These are phyloP conservation scores for Tyrophagus putrescentiae DNA, from an alignment of 1,140 invertebrate species.

Conservation along the genomic window DNA sequence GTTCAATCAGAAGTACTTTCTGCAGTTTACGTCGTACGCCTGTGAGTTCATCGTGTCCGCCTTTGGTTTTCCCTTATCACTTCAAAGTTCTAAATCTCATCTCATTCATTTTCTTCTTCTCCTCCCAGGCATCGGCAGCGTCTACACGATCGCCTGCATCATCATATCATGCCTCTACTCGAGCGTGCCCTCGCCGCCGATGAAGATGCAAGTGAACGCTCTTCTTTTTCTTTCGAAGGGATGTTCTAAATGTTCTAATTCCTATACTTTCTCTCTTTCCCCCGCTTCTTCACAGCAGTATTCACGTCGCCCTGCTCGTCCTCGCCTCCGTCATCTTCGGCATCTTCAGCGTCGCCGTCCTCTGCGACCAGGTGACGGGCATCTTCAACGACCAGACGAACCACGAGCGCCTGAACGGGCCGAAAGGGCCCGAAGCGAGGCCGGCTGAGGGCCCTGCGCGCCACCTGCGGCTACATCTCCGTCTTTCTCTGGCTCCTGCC, in stretches of 20 bases:
- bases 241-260: neutral
- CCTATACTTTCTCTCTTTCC: neutral
- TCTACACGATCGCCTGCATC: neutral
- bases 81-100: neutral
- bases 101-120: neutral
- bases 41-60: too few relatives aligned
- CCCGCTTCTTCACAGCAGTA: neutral
- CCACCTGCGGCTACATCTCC: neutral
- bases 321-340: slow-evolving; percentile 32
- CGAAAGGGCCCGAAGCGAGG: neutral
- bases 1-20: slow-evolving; percentile 99
- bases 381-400: slow-evolving; percentile 94
- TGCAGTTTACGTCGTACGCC: slow-evolving; percentile 34
- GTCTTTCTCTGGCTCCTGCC: neutral
- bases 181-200: neutral
- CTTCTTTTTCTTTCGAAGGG: slow-evolving; percentile 25
- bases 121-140: neutral
- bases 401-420: slow-evolving; percentile 27
- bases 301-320: neutral
- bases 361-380: slow-evolving; percentile 90
- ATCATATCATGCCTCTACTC: neutral
- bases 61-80: neutral
- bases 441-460: neutral
- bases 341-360: slow-evolving; percentile 91
- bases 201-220: neutral